Evolutionary conservation across 2,113 vertebrate genomes (phyloP).

Genomic region (Candoia aspera): DNA sequence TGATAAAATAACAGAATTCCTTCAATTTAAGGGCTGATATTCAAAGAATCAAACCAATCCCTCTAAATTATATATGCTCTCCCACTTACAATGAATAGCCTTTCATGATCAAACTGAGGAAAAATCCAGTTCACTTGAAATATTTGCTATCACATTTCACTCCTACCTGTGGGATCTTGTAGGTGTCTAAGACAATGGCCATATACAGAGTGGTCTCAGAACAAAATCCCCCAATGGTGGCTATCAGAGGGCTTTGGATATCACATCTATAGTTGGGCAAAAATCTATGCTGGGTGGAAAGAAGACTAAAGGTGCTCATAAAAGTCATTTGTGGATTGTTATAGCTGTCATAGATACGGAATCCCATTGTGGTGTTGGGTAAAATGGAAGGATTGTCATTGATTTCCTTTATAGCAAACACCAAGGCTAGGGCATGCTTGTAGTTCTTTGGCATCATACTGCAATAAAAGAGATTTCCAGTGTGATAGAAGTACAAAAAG

Average conservation of each 20-base stretch:
- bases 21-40: no score
- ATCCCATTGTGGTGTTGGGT: neutral
- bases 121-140: no score
- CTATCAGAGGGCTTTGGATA: neutral
- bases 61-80: no score
- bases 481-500: neutral
- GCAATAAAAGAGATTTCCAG: neutral
- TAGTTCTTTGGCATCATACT: neutral
- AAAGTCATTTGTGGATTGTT: neutral
- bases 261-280: neutral
- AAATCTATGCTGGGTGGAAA: neutral
- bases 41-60: no score
- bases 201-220: neutral
- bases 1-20: no score
- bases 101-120: no score
- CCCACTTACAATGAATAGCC: no score
- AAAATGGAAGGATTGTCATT: neutral
- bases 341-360: neutral
- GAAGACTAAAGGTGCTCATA: neutral
- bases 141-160: no score
- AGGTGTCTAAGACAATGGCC: neutral
- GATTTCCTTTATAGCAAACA: no score
- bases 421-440: neutral
- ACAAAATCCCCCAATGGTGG: neutral
- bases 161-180: neutral